A percentile compares a stretch with the other conserved stretches of the same genome.
Evolutionary conservation across 1,140 invertebrate species (phyloP).

Genomic region (Onthophagus taurus): DNA sequence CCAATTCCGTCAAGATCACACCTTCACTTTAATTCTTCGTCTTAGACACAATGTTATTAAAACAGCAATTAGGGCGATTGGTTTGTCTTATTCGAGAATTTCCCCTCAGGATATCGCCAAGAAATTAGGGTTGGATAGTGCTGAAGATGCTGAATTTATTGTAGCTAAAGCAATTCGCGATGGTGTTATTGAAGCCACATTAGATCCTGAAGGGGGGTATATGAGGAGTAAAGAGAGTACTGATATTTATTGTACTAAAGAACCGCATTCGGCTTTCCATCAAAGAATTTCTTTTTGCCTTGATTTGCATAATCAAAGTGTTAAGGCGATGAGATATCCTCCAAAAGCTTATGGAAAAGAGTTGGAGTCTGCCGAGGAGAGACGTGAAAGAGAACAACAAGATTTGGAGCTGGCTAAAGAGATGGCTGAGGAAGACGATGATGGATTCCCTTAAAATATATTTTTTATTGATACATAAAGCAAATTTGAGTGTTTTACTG

Average conservation of each 20-base stretch:
- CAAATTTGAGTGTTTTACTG: no score
- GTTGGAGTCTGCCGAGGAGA: constrained; percentile 93
- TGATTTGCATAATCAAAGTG: constrained; percentile 95
- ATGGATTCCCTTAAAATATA: constrained; percentile 72
- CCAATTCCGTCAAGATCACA: constrained; percentile 83
- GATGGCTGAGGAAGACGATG: constrained; percentile 98
- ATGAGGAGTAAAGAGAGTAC: constrained; percentile 96
- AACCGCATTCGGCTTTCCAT: constrained; percentile 95
- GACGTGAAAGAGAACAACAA: constrained; percentile 92
- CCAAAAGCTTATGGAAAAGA: constrained; percentile 98
- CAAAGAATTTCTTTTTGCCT: constrained; percentile 96
- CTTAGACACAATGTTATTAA: constrained; percentile 98
- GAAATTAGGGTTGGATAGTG: constrained; percentile 87
- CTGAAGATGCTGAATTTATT: constrained; percentile 98
- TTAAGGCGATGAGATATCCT: constrained; percentile 97
- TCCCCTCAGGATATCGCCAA: constrained; percentile 89
- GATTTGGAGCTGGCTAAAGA: constrained; percentile 96
- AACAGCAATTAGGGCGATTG: constrained; percentile 95
- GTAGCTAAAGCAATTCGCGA: constrained; percentile 99
- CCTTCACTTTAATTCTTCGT: constrained; percentile 88
- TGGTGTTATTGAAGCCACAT: constrained; percentile 94
- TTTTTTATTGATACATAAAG: no score
- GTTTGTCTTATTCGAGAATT: constrained; percentile 92
- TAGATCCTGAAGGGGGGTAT: constrained; percentile 91
- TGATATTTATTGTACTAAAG: constrained; percentile 94